Evolutionary conservation across 1,140 invertebrate species (phyloP), one percentile per base, ranked within the genome.

Genomic region (Sminthurinus signatus): DNA sequence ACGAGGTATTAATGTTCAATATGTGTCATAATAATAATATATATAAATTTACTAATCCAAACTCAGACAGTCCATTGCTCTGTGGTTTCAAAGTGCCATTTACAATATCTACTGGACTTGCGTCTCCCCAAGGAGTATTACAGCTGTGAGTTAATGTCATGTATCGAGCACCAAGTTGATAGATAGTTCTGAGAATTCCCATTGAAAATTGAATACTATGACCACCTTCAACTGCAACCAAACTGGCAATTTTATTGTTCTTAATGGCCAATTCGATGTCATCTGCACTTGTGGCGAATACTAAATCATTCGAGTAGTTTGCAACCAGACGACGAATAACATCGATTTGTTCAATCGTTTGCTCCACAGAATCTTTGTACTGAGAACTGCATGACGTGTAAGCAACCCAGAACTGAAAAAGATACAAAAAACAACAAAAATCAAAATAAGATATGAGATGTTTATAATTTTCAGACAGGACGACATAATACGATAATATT

Each of bases 71-170:
- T 1, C 70, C 70, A 21, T 63, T 44, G 32, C 50, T 65, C 2
- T 29, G 31, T n/a, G 65, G 42, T n/a, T n/a, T 12, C 4, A 64
- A 27, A 14, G 60, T 19, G 10, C 43, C 8, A 4, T 29, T 32
- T 21, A 17, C 21, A 15, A 15, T 25, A 39, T 68, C 66, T 2
- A 68, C 69, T 12, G 50, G 66, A 46, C 62, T 44, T 19, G 60
- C 32, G 23, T 71, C 66, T 43, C 66, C 64, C 66, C 89, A 93
- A 29, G 88, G 88, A 48, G 89, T 91, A 74, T 91, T 88, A 79
- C 90, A 92, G 66, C 85, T 89, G 77, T 93, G 89, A 1, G 89
- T 92, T 8, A 92, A 79, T 10, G 89, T 91, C 76, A 93, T 83
- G 75, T 89, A 91, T 48, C 89, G 81, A 8, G 88, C 87, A 15